Base-by-base conservation (phyloP, 2,888 invertebrate genomes). In the Acanthopleura granulata region DNA sequence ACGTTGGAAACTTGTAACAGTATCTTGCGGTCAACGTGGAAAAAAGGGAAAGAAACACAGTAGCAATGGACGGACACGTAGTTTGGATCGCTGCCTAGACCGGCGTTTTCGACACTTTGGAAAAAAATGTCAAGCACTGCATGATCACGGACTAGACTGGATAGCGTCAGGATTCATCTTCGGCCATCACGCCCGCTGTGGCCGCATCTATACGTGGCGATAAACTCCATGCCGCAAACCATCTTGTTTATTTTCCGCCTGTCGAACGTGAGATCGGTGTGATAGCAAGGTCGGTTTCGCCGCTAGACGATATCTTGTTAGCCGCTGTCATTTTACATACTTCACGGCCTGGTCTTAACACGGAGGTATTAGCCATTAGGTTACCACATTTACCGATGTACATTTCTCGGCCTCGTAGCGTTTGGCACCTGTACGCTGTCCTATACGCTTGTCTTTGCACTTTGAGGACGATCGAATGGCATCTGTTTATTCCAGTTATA, bases 31-130 rank as follows among this genome's bases (percentile, higher is more conserved):
- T 66, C 25, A 6, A 16, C 22, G 16, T 16, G 66, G 16, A 27
- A 66, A 66, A 66, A 66, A 27, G 25, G 29, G 29, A 27, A 66
- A 66, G 16, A 15, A 66, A 66, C 22, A 66, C 66, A 22, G 66
- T 66, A 6, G 27, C 22, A 27, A 27, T 18, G 29, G 29, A 66
- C 6, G 16, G 18, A 16, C 66, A 66, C 66, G 66, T 66, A 27
- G 27, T 27, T 16, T 25, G 22, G 27, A 3, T 16, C 25, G 3
- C 25, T 18, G 25, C 66, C 66, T 66, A 18, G 66, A 27, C 16
- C 16, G 16, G 22, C 29, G 15, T 27, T 16, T 66, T 6, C 12
- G 29, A 1, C 66, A 6, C 66, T 25, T 25, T 1, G 16, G 3
- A 27, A 27, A 66, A 66, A 66, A 22, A 3, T 22, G 66, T 3